Base-by-base conservation (phyloP, 2,113 vertebrate genomes). In the Corythornis madagascariensis region DNA sequence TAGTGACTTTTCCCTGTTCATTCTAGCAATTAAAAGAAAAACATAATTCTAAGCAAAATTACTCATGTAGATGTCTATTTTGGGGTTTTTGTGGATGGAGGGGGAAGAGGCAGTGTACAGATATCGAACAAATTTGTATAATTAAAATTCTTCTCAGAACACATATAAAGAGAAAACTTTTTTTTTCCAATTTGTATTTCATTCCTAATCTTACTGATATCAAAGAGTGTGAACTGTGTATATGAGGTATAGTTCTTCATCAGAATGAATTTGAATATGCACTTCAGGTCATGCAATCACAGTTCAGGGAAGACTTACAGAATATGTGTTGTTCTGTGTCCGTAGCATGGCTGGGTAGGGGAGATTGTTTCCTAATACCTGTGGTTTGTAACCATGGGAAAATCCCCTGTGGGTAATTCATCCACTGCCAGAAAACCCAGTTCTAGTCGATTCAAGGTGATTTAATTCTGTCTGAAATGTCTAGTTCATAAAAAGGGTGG, bases 21-120 rank as follows among this genome's bases (percentile, higher is more conserved):
- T 88, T 70, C 29, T 42, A 73, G 66, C 91, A 95, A 94, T 91
- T 93, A 95, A 87, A 90, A 94, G 88, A 78, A 79, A 50, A 93
- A 85, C 50, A 11, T 83, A 59, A 59, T 93, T 74, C 63, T 81
- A 24, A 81, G 84, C 66, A 64, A 81, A 43, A 74, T 79, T n/a
- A 57, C 76, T 93, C 1, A 15, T 86, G 83, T 64, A 7, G 72
- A 38, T 96, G 60, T 78, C 86, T 96, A 63, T 73, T 91, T 93
- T 90, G 6, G 20, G 21, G 17, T 10, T 50, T 71, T 73, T 78
- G 89, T 93, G 85, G 82, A 70, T 74, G 92, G 92, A 86, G 72
- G 86, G 57, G 84, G 82, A 95, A 85, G 75, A 91, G 57, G 71
- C 86, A 52, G 81, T 7, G 28, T 84, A 33, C 83, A 81, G 74